Base-by-base conservation (phyloP, 2,797 vertebrate genomes). In the Sebastes oblongus region DNA sequence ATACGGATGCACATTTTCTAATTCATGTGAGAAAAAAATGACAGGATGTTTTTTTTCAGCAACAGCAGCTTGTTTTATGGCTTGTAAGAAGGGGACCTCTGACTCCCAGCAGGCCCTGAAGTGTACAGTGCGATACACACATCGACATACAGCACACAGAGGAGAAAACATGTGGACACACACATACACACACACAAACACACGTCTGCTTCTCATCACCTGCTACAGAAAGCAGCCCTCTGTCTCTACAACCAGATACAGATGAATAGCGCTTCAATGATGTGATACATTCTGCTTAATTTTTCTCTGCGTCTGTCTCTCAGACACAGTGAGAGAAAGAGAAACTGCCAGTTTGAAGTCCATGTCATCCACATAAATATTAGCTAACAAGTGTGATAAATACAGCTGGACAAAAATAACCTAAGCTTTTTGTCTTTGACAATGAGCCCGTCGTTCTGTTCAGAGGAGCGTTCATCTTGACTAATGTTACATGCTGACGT, bases 171-270 rank as follows among this genome's bases (percentile, higher is more conserved):
- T 75, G 54, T 75, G 83, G 66, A 27, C 36, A 61, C 46, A 56
- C 66, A 68, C 13, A 71, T 54, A 81, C 75, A 74, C 75, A 29
- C 73, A 71, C 70, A 68, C 54, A 36, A 46, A 60, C 65, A 81
- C 70, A 71, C 6, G 83, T 74, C 88, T 90, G 86, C 75, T 91
- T 88, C 78, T 84, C 86, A 81, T 90, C 88, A 91, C 87, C 88
- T 91, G 84, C 69, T 82, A n/a, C 1, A 29, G 56, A 83, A 73
- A 80, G 65, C 75, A 81, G 79, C 39, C 25, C n/a, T 76, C 42
- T 81, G 72, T 84, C 81, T 86, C 60, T 54, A 73, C 74, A 89
- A 60, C 70, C 46, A 73, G 60, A 84, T 30, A 78, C 83, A 88
- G 86, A 86, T 79, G 79, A 83, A 80, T 50, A 54, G 24, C 42